Evolutionary conservation across 2,797 vertebrate species (phyloP).

Genomic region (Manis crassicaudata): DNA sequence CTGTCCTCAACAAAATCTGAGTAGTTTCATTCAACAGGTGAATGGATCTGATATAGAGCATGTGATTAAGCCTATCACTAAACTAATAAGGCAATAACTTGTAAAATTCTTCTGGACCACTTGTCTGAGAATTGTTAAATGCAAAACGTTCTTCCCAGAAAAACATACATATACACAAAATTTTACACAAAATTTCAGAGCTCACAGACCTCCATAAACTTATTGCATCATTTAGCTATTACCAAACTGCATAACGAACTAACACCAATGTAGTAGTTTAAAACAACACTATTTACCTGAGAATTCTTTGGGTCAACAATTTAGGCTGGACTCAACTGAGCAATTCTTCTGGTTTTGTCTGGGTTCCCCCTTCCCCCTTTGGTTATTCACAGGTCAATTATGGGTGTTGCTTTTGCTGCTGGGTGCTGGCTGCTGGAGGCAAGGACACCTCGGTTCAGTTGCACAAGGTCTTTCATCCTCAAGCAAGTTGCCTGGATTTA

Average conservation of each 20-base stretch:
- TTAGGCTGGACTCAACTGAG: background rate
- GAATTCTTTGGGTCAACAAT: background rate
- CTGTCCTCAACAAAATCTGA: background rate
- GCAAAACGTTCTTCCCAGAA: background rate
- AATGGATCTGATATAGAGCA: background rate
- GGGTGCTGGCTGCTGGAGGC: background rate
- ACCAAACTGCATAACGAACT: background rate
- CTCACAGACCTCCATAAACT: background rate
- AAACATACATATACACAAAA: background rate
- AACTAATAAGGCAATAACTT: background rate
- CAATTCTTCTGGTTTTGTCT: background rate
- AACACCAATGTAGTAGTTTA: background rate
- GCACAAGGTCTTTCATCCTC: background rate
- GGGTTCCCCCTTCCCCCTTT: background rate
- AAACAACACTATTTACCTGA: background rate
- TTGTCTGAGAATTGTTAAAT: constrained; percentile 9
- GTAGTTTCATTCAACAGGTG: background rate
- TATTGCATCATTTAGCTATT: background rate
- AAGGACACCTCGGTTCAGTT: background rate
- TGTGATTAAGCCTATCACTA: background rate
- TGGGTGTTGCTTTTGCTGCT: background rate
- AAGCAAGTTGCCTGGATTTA: background rate
- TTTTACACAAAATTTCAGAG: background rate
- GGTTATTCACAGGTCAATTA: background rate
- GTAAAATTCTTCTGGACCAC: background rate